Base-by-base conservation (phyloP, 2,797 vertebrate genomes). In the Sebastes flavidus region DNA sequence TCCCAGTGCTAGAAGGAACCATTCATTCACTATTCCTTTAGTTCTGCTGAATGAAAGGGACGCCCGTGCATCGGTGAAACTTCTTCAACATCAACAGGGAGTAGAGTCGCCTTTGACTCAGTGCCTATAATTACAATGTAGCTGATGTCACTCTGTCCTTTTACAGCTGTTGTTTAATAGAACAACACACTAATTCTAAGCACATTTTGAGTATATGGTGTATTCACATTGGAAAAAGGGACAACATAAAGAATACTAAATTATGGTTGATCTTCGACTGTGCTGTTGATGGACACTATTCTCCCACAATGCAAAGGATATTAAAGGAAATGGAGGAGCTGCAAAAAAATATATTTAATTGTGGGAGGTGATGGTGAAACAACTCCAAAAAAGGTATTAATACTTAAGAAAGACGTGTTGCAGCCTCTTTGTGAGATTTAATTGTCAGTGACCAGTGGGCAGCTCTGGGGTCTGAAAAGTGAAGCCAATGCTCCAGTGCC, bases 401-500 rank as follows among this genome's bases (percentile, higher is more conserved):
- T 11, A 27, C 24, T 42, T 29, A 18, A n/a, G 25, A 66, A 2
- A 29, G 20, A 66, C 8, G 46, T 49, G 20, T 12, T 62, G 38
- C 38, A 42, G 38, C 22, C 38, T 27, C 27, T 67, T 52, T 68
- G 69, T 61, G 25, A 61, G 30, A 46, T 71, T 5, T 9, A 59
- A 42, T 13, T 20, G 7, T 5, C 54, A 4, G 30, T 36, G 67
- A 36, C 8, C n/a, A 10, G 42, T 2, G 6, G 42, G 42, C 42
- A 14, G 38, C 38, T 42, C 2, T 42, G 38, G 14, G 14, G 38
- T 42, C 14, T 42, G 38, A 42, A 16, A 42, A 42, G 6, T 42
- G 38, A 42, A 42, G 38, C 2, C 38, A 42, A 16, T 42, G 14
- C 14, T 0, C 0, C 0, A 42, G 38, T 42, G 38, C 38, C 0